phyloP scores from a whole-genome alignment of 2,888 invertebrate genomes.

The Dysmachus trigonus region DNA sequence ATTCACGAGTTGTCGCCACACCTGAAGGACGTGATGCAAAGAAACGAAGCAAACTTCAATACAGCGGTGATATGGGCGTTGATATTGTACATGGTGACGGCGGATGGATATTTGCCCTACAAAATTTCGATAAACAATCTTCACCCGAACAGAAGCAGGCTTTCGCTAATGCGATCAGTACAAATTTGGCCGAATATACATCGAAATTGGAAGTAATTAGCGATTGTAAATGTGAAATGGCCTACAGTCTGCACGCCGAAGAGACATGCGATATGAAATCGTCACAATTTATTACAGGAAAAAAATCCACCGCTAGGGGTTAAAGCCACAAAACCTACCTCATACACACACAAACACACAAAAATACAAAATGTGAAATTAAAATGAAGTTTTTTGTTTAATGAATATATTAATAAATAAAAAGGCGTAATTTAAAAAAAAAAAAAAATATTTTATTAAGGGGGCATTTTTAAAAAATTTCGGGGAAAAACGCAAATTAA shows the following conservation, averaged over 20 bases:
- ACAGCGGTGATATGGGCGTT: conserved; percentile 71
- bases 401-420: not conserved
- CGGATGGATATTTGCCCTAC: conserved; percentile 62
- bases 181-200: conserved; percentile 61
- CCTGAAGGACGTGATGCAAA: conserved; percentile 71
- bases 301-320: conserved; percentile 44
- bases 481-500: too few relatives aligned
- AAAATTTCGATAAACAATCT: conserved; percentile 57
- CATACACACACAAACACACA: not conserved
- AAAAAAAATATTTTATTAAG: too few relatives aligned
- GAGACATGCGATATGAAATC: conserved; percentile 59
- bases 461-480: too few relatives aligned
- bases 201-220: conserved; percentile 60
- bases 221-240: conserved; percentile 58
- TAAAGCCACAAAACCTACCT: not conserved
- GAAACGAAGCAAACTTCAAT: conserved; percentile 68
- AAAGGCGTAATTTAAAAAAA: not conserved
- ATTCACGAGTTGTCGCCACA: conserved; percentile 70
- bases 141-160: conserved; percentile 56
- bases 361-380: not conserved
- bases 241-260: conserved; percentile 58
- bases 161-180: conserved; percentile 56
- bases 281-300: conserved; percentile 57
- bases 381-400: not conserved
- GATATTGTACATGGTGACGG: conserved; percentile 69